phyloP scores from a whole-genome alignment of 2,113 vertebrate genomes.

The Neolamprologus toae region DNA sequence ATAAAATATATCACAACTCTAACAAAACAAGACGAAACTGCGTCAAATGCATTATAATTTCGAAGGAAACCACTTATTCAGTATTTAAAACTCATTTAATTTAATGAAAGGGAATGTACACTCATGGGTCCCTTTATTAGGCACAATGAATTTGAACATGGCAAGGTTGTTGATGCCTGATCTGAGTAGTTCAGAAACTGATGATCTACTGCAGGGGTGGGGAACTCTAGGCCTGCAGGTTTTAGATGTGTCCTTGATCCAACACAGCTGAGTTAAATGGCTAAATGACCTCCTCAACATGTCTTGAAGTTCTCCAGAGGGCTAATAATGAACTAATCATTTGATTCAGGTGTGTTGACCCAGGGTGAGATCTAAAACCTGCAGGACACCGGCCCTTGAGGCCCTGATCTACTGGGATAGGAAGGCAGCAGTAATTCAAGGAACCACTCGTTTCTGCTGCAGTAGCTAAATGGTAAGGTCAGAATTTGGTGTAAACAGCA shows the following conservation, averaged over 20 bases:
- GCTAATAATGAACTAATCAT: neutral
- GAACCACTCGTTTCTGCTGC: neutral
- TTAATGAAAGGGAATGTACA: neutral
- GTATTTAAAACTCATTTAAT: neutral
- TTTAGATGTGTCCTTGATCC: neutral
- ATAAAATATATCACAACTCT: neutral
- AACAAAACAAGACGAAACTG: neutral
- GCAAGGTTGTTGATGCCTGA: neutral
- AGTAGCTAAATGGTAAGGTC: neutral
- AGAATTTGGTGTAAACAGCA: neutral
- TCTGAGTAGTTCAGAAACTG: neutral
- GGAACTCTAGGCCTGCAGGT: neutral
- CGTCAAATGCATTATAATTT: neutral
- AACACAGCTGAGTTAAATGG: neutral
- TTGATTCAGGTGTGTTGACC: neutral
- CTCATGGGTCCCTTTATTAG: neutral
- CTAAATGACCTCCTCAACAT: neutral
- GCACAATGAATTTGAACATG: neutral
- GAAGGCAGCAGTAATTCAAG: neutral
- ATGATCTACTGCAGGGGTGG: neutral
- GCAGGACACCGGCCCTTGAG: fast-evolving
- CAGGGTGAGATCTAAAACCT: neutral
- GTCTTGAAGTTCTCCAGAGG: neutral
- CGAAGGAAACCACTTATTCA: neutral
- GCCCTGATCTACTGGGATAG: neutral